These are phyloP conservation scores for Smutsia temminckii DNA, from an alignment of 2,797 vertebrate genomes.

Conservation along the genomic window DNA sequence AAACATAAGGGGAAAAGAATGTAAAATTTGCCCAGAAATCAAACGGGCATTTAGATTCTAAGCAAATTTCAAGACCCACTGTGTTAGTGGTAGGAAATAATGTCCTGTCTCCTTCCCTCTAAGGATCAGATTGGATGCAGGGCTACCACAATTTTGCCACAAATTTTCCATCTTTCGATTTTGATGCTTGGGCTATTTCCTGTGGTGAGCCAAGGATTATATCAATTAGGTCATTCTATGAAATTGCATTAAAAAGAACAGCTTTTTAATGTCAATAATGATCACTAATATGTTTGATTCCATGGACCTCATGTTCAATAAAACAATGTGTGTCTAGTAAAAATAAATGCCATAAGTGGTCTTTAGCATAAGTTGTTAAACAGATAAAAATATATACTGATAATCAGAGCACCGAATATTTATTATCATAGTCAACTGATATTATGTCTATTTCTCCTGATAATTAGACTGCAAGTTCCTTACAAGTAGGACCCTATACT, in stretches of 20 bases:
- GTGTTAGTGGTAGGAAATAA: neutral
- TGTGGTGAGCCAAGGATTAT: neutral
- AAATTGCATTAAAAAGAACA: neutral
- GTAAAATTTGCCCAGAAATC: constrained; percentile 36
- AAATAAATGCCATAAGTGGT: neutral
- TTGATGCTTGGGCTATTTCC: neutral
- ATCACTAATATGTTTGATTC: neutral
- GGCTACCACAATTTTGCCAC: neutral
- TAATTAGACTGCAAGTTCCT: neutral
- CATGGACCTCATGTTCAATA: neutral
- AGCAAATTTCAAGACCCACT: constrained; percentile 18
- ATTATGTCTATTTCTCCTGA: neutral
- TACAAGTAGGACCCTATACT: neutral
- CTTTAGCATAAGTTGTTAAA: neutral
- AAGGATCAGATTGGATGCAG: neutral
- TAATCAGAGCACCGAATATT: neutral
- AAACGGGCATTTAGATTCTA: constrained; percentile 38
- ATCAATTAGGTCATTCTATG: neutral
- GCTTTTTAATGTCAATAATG: neutral
- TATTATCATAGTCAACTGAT: neutral
- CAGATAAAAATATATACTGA: neutral
- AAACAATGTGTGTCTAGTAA: neutral
- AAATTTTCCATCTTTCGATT: neutral
- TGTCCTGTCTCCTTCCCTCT: neutral
- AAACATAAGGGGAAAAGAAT: constrained; percentile 26